phyloP scores from a whole-genome alignment of 1,140 invertebrate genomes.

The Bombus pyrosoma region DNA sequence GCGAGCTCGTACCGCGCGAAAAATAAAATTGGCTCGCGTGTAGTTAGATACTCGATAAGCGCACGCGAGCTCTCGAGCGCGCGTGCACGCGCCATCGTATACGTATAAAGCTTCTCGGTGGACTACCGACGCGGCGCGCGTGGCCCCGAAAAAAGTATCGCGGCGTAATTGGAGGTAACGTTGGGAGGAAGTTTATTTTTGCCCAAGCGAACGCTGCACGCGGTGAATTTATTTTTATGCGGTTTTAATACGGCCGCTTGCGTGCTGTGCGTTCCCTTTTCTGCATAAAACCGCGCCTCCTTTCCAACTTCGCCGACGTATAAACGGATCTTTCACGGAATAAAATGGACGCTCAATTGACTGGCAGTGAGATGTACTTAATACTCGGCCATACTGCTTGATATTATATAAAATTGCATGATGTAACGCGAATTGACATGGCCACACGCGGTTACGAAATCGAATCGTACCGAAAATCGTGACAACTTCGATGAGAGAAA shows the following conservation, averaged over 20 bases:
- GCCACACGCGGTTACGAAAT: constrained; percentile 13
- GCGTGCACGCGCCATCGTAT: no score
- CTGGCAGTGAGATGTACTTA: background rate
- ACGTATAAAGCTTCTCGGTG: no score
- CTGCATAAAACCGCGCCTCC: constrained; percentile 24
- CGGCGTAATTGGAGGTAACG: constrained; percentile 17
- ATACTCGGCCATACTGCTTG: background rate
- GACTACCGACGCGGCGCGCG: background rate
- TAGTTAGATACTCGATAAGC: background rate
- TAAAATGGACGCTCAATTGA: background rate
- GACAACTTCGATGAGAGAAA: background rate
- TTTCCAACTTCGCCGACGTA: background rate
- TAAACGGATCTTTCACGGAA: background rate
- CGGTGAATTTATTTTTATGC: constrained; percentile 31
- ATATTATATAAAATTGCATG: constrained; percentile 28
- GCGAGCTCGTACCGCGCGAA: background rate
- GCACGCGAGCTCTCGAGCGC: background rate
- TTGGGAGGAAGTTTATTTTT: constrained; percentile 8
- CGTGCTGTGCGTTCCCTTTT: constrained; percentile 5
- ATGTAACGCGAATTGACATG: constrained; percentile 9
- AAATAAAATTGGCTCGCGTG: background rate
- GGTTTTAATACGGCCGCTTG: constrained; percentile 22
- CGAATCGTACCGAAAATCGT: constrained; percentile 5
- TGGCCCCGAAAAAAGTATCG: background rate
- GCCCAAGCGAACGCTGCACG: background rate